These are phyloP conservation scores for Eptesicus fuscus DNA, from an alignment of 2,113 vertebrate genomes.

Conservation along the genomic window DNA sequence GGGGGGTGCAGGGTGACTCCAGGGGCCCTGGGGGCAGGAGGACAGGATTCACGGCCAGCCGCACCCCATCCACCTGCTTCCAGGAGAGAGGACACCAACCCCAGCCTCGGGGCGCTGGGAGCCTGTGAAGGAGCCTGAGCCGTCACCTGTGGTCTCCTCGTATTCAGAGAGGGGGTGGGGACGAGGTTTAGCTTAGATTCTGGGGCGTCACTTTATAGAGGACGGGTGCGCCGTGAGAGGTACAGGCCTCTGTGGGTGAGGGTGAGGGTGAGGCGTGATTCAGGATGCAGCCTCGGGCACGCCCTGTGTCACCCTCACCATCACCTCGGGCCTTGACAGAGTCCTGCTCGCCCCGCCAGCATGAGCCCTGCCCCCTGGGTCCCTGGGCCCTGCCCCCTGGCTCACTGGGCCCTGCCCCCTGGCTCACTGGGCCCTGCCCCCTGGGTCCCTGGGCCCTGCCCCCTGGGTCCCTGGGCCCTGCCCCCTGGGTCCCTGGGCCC, in stretches of 20 bases:
- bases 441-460: too few species aligned
- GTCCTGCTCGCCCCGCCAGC: neutral
- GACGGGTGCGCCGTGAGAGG: neutral
- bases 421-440: too few species aligned
- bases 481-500: too few species aligned
- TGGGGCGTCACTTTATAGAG: neutral
- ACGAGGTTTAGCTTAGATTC: neutral
- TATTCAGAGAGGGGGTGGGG: too few species aligned
- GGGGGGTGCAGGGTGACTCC: neutral
- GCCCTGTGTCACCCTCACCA: neutral
- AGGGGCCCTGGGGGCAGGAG: rapidly evolving
- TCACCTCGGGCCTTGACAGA: too few species aligned
- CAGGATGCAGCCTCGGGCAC: rapidly evolving
- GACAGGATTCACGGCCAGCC: rapidly evolving
- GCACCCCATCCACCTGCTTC: too few species aligned
- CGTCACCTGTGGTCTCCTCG: rapidly evolving
- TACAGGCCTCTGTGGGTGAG: neutral
- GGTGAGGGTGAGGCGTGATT: neutral
- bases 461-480: too few species aligned
- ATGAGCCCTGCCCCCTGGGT: neutral
- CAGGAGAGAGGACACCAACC: rapidly evolving
- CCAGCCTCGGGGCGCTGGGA: neutral
- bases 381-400: too few species aligned
- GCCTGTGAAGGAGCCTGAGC: rapidly evolving
- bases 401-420: too few species aligned